A percentile compares a stretch with the other conserved stretches of the same genome.
phyloP scores from a whole-genome alignment of 2,797 vertebrate genomes.

The Hyperoplus immaculatus region DNA sequence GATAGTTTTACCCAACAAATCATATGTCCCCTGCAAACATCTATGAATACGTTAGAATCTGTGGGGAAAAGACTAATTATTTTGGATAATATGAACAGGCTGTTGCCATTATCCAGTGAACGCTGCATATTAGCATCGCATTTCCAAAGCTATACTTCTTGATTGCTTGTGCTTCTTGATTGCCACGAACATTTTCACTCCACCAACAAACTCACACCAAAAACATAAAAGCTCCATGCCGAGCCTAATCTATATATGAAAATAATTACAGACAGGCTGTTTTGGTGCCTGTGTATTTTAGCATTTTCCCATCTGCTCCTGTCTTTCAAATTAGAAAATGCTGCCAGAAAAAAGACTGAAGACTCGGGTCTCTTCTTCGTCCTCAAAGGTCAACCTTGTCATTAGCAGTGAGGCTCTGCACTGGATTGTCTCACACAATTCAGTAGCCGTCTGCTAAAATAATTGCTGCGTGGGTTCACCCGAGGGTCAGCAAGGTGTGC shows the following conservation, averaged over 20 bases:
- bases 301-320: constrained; percentile 30
- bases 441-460: constrained; percentile 36
- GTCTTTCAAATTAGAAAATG: constrained; percentile 19
- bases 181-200: constrained; percentile 10
- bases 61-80: constrained; percentile 30
- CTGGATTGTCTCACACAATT: constrained; percentile 49
- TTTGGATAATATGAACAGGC: neutral
- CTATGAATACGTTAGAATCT: constrained; percentile 18
- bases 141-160: constrained; percentile 10
- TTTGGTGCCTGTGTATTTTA: constrained; percentile 22
- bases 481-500: constrained; percentile 4
- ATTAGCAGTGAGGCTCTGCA: constrained; percentile 54
- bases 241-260: constrained; percentile 21
- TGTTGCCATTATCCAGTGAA: constrained; percentile 29
- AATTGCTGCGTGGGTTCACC: constrained; percentile 44
- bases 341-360: constrained; percentile 24
- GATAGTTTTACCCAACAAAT: too few species aligned
- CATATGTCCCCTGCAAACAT: constrained; percentile 19
- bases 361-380: constrained; percentile 13
- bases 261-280: constrained; percentile 20
- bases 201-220: neutral
- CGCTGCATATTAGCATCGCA: constrained; percentile 33
- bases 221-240: neutral
- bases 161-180: constrained; percentile 15
- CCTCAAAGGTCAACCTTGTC: constrained; percentile 70